phyloP scores from a whole-genome alignment of 2,888 invertebrate genomes.

The Arenicola marina region DNA sequence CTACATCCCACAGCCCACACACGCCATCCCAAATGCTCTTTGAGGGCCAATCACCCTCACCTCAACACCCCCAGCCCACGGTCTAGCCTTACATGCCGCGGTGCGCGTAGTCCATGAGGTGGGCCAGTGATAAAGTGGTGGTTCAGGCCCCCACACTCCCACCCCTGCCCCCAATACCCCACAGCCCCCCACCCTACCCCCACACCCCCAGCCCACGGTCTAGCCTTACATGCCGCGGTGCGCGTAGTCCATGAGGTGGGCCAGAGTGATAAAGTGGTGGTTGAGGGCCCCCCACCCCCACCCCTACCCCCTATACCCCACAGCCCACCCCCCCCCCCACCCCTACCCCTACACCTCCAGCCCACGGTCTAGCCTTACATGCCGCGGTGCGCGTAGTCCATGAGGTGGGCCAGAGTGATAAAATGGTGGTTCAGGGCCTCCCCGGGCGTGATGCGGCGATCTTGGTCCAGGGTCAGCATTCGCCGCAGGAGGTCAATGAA shows the following conservation, averaged over 20 bases:
- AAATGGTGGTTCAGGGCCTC: constrained; percentile 95
- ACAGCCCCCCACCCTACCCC: background rate
- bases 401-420: constrained; percentile 85
- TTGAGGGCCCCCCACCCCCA: constrained; percentile 79
- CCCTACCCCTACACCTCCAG: too few relatives aligned
- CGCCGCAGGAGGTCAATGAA: constrained; percentile 96
- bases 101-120: constrained; percentile 91
- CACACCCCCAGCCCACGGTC: too few relatives aligned
- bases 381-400: constrained; percentile 95
- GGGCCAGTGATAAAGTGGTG: constrained; percentile 95
- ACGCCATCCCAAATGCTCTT: too few relatives aligned
- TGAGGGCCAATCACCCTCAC: too few relatives aligned
- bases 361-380: constrained; percentile 67
- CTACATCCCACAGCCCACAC: too few relatives aligned
- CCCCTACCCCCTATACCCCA: background rate
- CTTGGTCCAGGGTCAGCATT: constrained; percentile 98
- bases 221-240: constrained; percentile 81
- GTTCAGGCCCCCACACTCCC: constrained; percentile 79
- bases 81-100: constrained; percentile 78
- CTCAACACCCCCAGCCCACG: too few relatives aligned
- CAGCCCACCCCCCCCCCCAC: background rate
- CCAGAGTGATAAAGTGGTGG: constrained; percentile 91
- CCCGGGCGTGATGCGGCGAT: constrained; percentile 91
- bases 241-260: constrained; percentile 90
- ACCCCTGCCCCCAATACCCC: background rate